Base-by-base conservation (phyloP, 2,797 vertebrate genomes). In the Hyperoplus immaculatus region DNA sequence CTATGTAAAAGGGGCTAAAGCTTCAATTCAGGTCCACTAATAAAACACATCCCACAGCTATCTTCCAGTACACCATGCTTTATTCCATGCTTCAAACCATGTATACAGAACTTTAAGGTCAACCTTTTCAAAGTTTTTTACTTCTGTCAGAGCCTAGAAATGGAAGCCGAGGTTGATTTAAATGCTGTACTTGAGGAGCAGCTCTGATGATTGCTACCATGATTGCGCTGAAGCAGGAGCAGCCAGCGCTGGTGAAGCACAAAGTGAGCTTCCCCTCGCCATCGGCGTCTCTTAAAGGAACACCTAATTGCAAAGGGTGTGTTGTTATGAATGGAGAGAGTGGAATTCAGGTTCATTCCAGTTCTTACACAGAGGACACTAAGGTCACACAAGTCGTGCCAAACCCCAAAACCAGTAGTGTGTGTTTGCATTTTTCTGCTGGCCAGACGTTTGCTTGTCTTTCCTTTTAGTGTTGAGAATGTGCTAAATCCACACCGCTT, bases 311-410 rank as follows among this genome's bases (percentile, higher is more conserved):
- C 39, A 71, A 13, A 56, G 8, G 54, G 4, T 55, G 16, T 8
- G 10, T 45, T 38, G 45, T 10, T 45, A 36, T 42, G 11, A 6
- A 43, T 18, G 15, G 12, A 41, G 21, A 45, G 10, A 9, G 15
- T 9, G 16, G 29, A 50, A 10, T 45, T n/a, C 39, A 47, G 11
- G 29, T n/a, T 67, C 39, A 36, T 4, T 50, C 11, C 21, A 67
- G 36, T 11, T 42, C 14, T 62, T 9, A 51, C 53, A 36, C 29
- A 55, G 39, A 64, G 64, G 14, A 15, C 53, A 14, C 7, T 10
- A 15, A 62, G 46, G 59, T 85, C 61, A 66, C 45, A 54, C 8
- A 15, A 55, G 21, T 72, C 68, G 66, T 71, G 62, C 29, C 42
- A 58, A 63, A 67, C n/a, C 47, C 50, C 47, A 66, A 54, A 75